Evolutionary conservation across 2,888 invertebrate species (phyloP).

Genomic region (Graphium colonna): DNA sequence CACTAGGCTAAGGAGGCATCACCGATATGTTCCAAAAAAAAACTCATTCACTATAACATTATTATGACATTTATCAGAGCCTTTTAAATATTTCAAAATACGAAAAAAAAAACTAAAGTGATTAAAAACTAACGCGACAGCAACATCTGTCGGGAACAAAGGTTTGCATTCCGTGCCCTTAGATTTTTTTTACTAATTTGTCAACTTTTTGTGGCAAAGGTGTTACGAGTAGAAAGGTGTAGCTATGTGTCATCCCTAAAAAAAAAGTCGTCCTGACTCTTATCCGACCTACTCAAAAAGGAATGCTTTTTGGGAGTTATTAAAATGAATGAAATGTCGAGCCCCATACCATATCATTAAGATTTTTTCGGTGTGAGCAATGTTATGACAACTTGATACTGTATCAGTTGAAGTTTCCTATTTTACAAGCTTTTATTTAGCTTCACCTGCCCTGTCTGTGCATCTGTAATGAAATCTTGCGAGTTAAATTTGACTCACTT

Average conservation of each 20-base stretch:
- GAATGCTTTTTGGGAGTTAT: neutral
- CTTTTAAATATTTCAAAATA: neutral
- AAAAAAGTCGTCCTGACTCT: constrained; percentile 20
- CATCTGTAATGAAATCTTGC: too few species aligned
- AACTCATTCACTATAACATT: too few species aligned
- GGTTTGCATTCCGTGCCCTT: constrained; percentile 40
- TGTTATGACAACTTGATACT: too few species aligned
- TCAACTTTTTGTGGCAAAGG: constrained; percentile 43
- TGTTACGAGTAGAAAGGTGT: constrained; percentile 19
- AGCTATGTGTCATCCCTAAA: constrained; percentile 25
- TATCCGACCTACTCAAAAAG: neutral
- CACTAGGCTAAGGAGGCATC: too few species aligned
- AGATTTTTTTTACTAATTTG: constrained; percentile 50
- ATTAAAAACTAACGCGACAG: constrained; percentile 24
- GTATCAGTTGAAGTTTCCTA: too few species aligned
- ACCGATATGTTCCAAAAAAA: too few species aligned
- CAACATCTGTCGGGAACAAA: constrained; percentile 40
- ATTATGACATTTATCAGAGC: too few species aligned
- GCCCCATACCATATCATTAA: too few species aligned
- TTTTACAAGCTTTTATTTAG: too few species aligned
- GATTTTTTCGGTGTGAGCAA: too few species aligned
- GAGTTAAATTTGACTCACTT: too few species aligned
- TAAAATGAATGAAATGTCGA: neutral
- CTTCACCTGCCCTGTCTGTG: too few species aligned
- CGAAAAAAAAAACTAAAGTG: constrained; percentile 26